Percentiles rank a stretch among this genome's conserved stretches.
phyloP scores from a whole-genome alignment of 2,888 invertebrate genomes.

The Polydrusus cervinus region DNA sequence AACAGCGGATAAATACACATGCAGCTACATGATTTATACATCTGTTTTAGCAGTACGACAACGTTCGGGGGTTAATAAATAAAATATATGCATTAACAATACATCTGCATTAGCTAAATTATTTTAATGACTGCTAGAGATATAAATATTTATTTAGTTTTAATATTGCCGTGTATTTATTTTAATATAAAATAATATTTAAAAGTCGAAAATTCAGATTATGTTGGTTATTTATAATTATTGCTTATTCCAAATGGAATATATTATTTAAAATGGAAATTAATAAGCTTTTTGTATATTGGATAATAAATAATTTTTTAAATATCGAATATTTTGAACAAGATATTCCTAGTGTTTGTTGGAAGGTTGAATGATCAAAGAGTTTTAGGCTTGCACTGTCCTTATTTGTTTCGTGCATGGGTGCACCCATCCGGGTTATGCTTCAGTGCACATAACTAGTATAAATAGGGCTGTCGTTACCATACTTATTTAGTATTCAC shows the following conservation, averaged over 20 bases:
- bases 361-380: too few relatives aligned
- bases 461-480: too few relatives aligned
- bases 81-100: conserved; percentile 23
- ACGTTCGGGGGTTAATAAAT: conserved; percentile 12
- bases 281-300: too few relatives aligned
- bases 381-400: too few relatives aligned
- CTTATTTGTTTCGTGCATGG: too few relatives aligned
- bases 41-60: conserved; percentile 30
- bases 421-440: too few relatives aligned
- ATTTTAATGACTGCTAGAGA: background rate
- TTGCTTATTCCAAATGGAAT: background rate
- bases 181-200: background rate
- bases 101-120: conserved; percentile 17
- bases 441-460: too few relatives aligned
- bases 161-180: background rate
- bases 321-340: too few relatives aligned
- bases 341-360: too few relatives aligned
- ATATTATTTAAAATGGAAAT: too few relatives aligned
- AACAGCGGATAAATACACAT: conserved; percentile 33
- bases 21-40: conserved; percentile 39
- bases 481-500: too few relatives aligned
- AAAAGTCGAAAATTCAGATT: background rate
- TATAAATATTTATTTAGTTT: conserved; percentile 1
- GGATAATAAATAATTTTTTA: too few relatives aligned
- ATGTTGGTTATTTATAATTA: background rate